These are phyloP conservation scores for Schlechtendalia chinensis DNA, from an alignment of 1,140 invertebrate species.

Conservation along the genomic window DNA sequence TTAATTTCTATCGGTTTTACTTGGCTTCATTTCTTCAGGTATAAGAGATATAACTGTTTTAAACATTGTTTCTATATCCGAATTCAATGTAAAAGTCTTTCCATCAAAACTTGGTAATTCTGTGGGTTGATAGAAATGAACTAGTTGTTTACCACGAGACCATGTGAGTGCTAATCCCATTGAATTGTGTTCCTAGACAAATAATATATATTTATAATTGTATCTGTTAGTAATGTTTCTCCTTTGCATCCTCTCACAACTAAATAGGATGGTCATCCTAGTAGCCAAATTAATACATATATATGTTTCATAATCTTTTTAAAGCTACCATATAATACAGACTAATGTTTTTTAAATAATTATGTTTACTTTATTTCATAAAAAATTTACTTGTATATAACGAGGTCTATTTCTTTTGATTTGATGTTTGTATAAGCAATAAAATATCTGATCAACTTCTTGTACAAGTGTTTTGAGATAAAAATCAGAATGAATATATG, in stretches of 20 bases:
- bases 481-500: conserved; percentile 57
- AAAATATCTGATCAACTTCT: conserved; percentile 83
- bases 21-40: conserved; percentile 67
- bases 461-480: conserved; percentile 63
- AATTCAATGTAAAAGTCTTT: conserved; percentile 66
- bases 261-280: too few species aligned
- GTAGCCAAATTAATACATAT: too few species aligned
- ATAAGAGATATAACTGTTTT: conserved; percentile 72
- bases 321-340: neutral
- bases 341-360: neutral
- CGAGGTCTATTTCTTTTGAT: conserved; percentile 69
- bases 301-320: too few species aligned
- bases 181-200: conserved; percentile 75
- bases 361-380: neutral
- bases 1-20: conserved; percentile 47
- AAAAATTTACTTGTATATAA: neutral
- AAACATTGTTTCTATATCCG: conserved; percentile 75
- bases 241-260: too few species aligned
- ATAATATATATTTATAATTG: too few species aligned
- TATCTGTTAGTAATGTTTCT: too few species aligned
- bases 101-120: conserved; percentile 76
- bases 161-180: conserved; percentile 72
- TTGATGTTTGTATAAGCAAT: conserved; percentile 84
- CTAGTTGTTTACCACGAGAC: conserved; percentile 73
- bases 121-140: conserved; percentile 66